Base-by-base conservation (phyloP, 2,113 vertebrate species). In the Pollachius pollachius region DNA sequence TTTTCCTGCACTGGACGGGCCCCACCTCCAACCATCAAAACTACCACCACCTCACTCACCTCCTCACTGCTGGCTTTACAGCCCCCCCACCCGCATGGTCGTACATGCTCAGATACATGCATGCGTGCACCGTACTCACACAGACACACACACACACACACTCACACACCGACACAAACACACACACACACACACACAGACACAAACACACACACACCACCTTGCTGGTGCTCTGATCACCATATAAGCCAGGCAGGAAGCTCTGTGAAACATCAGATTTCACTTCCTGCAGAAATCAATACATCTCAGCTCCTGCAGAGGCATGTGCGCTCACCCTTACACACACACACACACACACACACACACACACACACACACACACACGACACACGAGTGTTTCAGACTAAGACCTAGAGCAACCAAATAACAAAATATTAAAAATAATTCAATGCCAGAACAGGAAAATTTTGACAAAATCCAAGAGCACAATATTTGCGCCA, bases 271-370 rank as follows among this genome's bases (percentile, higher is more conserved):
- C 88, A 91, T 91, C 93, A 90, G 87, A 88, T 86, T 85, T 74
- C 85, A 91, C 92, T 94, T 94, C 92, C 94, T 92, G 90, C 90
- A 89, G 88, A 75, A 66, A 91, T 91, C 89, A 81, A 81, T 91
- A 82, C 80, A 84, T 81, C 85, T 88, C 82, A 78, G 81, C 76
- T 82, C 82, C 79, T 76, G 78, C 75, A 76, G 73, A 81, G 75
- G 23, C 80, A 72, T 81, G 69, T 19, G 5, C 60, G n/a, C 63
- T 15, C 65, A 54, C 58, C 15, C 23, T 15, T 60, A 52, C 75
- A 76, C 27, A 52, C 64, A 63, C 34, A 64, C 72, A 57, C 69
- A 69, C 52, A 73, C 34, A 37, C 58, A 41, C 73, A 18, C 69
- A 68, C 61, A 69, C 75, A 52, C 67, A 59, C 74, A 62, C 27